Conservation (phyloP, 1,140 invertebrate genomes). For the Himalopsyche phryganea region DNA sequence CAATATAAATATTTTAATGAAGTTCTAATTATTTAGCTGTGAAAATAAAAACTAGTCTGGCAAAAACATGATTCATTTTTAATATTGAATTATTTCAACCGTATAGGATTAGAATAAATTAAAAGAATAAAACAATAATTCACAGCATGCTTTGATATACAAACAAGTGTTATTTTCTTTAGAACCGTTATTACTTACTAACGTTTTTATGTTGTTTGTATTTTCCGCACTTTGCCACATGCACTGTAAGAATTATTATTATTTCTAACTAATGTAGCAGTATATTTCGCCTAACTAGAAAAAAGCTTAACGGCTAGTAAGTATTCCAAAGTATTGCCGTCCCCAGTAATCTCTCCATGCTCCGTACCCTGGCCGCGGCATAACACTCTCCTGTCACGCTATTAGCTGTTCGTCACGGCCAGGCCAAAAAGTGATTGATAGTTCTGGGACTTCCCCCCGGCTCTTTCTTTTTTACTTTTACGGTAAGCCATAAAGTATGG, state of each 20-base stretch:
- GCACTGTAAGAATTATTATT: neutral
- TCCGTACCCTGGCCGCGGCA: neutral
- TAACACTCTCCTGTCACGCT: conserved; percentile 20
- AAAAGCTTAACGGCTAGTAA: neutral
- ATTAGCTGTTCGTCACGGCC: conserved; percentile 32
- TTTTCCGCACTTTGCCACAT: neutral
- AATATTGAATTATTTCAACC: too few relatives aligned
- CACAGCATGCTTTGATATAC: too few relatives aligned
- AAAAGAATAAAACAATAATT: too few relatives aligned
- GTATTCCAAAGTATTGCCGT: neutral
- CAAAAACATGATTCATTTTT: too few relatives aligned
- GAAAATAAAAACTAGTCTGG: too few relatives aligned
- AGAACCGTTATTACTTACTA: too few relatives aligned
- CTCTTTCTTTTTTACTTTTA: conserved; percentile 11
- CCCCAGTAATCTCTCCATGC: too few relatives aligned
- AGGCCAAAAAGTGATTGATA: conserved; percentile 31
- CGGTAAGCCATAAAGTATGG: conserved; percentile 18
- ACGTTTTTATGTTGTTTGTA: neutral
- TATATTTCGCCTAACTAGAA: neutral
- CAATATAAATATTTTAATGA: too few relatives aligned
- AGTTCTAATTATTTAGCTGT: too few relatives aligned
- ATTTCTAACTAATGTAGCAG: neutral
- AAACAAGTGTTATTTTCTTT: too few relatives aligned
- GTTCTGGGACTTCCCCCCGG: conserved; percentile 16
- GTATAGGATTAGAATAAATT: too few relatives aligned